phyloP scores from a whole-genome alignment of 2,888 invertebrate species.

The Phrixothrix hirtus region DNA sequence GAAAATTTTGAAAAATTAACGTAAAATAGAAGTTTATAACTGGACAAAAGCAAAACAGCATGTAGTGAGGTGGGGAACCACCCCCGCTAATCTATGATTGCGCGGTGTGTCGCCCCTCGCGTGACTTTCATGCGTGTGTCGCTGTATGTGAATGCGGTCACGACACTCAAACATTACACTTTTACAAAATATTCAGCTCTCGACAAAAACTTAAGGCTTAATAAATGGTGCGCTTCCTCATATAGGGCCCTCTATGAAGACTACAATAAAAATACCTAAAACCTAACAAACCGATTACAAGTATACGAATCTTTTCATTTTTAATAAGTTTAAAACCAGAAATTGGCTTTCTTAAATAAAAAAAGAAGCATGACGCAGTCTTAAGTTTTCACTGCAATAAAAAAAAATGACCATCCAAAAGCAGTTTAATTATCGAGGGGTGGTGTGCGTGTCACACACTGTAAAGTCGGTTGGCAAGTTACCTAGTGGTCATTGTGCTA shows the following conservation, averaged over 20 bases:
- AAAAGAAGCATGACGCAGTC: too few species aligned
- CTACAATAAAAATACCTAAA: too few species aligned
- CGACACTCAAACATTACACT: slow-evolving; percentile 47
- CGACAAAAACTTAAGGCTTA: slow-evolving; percentile 34
- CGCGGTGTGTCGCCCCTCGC: slow-evolving; percentile 45
- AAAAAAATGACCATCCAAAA: slow-evolving; percentile 31
- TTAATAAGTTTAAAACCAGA: slow-evolving; percentile 4
- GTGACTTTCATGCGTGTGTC: slow-evolving; percentile 45
- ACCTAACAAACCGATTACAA: too few species aligned
- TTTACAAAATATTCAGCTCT: slow-evolving; percentile 43
- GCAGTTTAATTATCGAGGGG: slow-evolving; percentile 29
- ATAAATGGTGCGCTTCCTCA: slow-evolving; percentile 39
- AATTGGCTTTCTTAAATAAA: slow-evolving; percentile 14
- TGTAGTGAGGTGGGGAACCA: slow-evolving; percentile 32
- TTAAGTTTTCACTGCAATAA: slow-evolving; percentile 17
- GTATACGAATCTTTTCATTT: too few species aligned
- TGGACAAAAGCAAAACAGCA: slow-evolving; percentile 29
- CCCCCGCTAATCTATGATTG: slow-evolving; percentile 48
- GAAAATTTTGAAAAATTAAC: too few species aligned
- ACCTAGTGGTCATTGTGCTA: slow-evolving; percentile 52
- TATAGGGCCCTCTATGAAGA: slow-evolving; percentile 1
- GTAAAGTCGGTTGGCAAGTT: slow-evolving; percentile 37
- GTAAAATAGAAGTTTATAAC: slow-evolving; percentile 18
- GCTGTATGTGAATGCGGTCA: slow-evolving; percentile 43
- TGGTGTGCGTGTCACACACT: slow-evolving; percentile 40